Percentiles rank a stretch among this genome's conserved stretches.
Conservation (phyloP, 2,797 vertebrate genomes). For the Petrocephalus sullivani region DNA sequence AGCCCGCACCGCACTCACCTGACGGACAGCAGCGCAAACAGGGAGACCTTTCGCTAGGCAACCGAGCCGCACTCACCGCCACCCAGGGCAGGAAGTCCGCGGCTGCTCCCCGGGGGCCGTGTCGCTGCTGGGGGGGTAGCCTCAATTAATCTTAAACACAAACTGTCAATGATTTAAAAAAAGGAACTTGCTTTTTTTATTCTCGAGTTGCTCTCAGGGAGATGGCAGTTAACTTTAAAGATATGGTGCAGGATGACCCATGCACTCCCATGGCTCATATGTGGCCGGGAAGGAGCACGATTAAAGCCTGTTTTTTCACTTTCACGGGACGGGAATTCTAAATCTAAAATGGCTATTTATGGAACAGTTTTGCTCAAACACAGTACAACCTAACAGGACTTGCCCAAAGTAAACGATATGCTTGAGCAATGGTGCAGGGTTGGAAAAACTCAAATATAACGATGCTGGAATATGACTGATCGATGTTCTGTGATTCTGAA, state of each 20-base stretch:
- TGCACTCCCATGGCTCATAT: background rate
- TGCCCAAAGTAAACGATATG: background rate
- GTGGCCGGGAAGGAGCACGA: background rate
- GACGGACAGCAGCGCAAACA: conserved; percentile 17
- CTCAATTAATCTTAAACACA: background rate
- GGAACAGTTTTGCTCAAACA: background rate
- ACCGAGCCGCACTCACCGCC: conserved; percentile 24
- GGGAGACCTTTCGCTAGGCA: conserved; percentile 37
- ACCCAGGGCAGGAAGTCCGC: conserved; percentile 10
- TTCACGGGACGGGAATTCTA: background rate
- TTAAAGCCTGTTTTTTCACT: background rate
- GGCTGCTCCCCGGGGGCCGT: background rate
- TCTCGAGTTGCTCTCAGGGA: background rate
- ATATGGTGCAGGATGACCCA: background rate
- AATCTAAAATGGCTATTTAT: background rate
- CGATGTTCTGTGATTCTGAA: background rate
- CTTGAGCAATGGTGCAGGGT: background rate
- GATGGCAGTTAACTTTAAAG: background rate
- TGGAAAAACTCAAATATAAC: background rate
- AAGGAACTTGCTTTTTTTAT: background rate
- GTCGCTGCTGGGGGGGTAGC: background rate
- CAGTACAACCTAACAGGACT: background rate
- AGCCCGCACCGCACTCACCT: background rate
- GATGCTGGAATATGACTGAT: background rate
- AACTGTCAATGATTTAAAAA: background rate